Evolutionary conservation across 2,113 vertebrate genomes (phyloP), one percentile per base, ranked within the genome.

Genomic region (Spheniscus mendiculus): DNA sequence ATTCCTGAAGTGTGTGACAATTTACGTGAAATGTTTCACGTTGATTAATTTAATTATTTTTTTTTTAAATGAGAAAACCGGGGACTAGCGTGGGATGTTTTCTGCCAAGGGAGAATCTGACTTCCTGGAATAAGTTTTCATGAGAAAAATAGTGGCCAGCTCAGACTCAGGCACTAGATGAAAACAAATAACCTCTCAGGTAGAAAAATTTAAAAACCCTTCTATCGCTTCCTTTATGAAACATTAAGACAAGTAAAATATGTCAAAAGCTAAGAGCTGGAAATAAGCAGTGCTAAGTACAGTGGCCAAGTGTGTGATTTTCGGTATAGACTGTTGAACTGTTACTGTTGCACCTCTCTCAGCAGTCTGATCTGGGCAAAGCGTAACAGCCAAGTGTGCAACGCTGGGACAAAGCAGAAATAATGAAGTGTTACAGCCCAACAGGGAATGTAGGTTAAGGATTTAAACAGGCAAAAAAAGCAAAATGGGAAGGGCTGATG

Each of bases 381-480:
- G 72, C n/a, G 10, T 26, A 82, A 87, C 42, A 86, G 86, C 83
- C 86, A 74, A 97, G 65, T 73, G 84, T 84, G 59, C 69, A 73
- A 71, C 29, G 52, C 17, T 80, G 76, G 73, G 83, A 76, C 73
- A 73, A 92, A 62, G 56, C 49, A 95, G 89, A 94, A 93, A 87
- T 83, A 97, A 96, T 81, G 83, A 96, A 91, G 94, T 96, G 83
- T 69, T 97, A 89, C 42, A 92, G 55, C 59, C 83, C 89, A 82
- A 65, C 0, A 53, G 84, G 67, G 88, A 96, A 96, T 76, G 81
- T 73, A 61, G 93, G 89, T 84, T 93, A 96, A 95, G 44, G 76
- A 95, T 63, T 96, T 95, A 93, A 93, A 77, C 84, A 89, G 93
- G 53, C 55, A 81, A 50, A 52, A 61, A 61, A 73, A 61, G 61